Evolutionary conservation across 2,797 vertebrate genomes (phyloP), one percentile per base, ranked within the genome.

Genomic region (Enteromius anoplus): DNA sequence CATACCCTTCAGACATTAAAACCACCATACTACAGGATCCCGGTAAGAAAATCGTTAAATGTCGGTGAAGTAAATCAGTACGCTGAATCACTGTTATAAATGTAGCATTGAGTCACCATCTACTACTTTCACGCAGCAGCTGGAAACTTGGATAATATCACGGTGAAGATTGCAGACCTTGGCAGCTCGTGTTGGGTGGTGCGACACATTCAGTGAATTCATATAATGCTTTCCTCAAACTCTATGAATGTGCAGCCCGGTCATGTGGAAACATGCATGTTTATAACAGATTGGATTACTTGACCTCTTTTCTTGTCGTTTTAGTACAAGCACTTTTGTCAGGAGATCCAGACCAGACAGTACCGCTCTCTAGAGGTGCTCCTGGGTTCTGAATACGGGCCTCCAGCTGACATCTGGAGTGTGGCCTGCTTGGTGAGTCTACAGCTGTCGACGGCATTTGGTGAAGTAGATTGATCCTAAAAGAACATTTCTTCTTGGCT

Each of bases 151-250:
- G 94, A 95, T 86, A 90, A 93, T 69, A 89, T 95, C 79, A 88
- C 87, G 29, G 94, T 97, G 89, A 97, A 96, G 91, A 97, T 97
- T 34, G 96, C 95, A 83, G 97, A 97, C 88, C 91, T 97, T 78
- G 96, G 96, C 73, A 97, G 94, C 3, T 95, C 96, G 0, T 97
- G 97, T 91, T 97, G 97, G 97, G 95, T 95, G 85, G 96, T 97
- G 84, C 94, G 96, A 95, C 4, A 15, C 47, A 66, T 7, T 10
- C 34, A 53, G 53, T 66, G 47, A 26, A 55, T 75, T 37, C 53
- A 17, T 60, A 62, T 11, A 29, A 76, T 29, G 15, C 9, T 26
- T 62, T 62, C n/a, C 4, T 60, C 23, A 45, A 60, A 60, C 29
- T 21, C 72, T 12, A 42, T 49, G 1, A 53, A 21, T 14, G 5